A percentile compares a stretch with the other conserved stretches of the same genome.
phyloP scores from a whole-genome alignment of 2,888 invertebrate genomes.

The Ichneumon xanthorius region DNA sequence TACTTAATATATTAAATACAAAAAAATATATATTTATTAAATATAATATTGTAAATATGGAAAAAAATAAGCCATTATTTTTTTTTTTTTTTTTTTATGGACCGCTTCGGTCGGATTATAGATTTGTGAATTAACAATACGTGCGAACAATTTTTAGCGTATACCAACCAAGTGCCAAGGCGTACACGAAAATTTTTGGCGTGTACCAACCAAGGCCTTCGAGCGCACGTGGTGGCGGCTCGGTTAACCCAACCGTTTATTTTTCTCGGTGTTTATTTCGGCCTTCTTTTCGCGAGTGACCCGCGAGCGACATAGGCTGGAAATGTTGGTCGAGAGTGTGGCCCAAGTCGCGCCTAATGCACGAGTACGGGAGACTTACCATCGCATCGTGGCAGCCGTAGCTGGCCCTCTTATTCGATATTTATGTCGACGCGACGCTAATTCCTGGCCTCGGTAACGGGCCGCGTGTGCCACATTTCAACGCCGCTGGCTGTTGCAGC shows the following conservation, averaged over 20 bases:
- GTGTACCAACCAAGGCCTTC: too few relatives aligned
- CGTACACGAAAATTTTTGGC: too few relatives aligned
- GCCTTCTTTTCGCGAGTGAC: neutral
- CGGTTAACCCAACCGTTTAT: neutral
- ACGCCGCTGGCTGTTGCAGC: constrained; percentile 74
- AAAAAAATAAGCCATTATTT: too few relatives aligned
- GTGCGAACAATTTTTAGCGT: too few relatives aligned
- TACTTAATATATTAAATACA: too few relatives aligned
- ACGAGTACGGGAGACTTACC: constrained; percentile 63
- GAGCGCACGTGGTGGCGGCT: neutral
- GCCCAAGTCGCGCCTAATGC: constrained; percentile 18
- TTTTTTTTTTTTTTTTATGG: too few relatives aligned
- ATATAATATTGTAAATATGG: too few relatives aligned
- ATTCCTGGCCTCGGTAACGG: constrained; percentile 75
- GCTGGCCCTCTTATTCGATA: constrained; percentile 74
- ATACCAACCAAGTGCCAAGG: too few relatives aligned
- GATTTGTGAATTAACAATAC: too few relatives aligned
- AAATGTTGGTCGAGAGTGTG: constrained; percentile 9
- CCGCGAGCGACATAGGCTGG: neutral
- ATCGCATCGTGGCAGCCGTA: constrained; percentile 66
- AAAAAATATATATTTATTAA: too few relatives aligned
- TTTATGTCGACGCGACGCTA: constrained; percentile 80
- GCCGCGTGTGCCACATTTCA: constrained; percentile 74
- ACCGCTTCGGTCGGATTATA: too few relatives aligned
- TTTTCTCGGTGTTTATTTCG: neutral